Base-by-base conservation (phyloP, 1,140 invertebrate genomes). In the Euborellia annulipes region DNA sequence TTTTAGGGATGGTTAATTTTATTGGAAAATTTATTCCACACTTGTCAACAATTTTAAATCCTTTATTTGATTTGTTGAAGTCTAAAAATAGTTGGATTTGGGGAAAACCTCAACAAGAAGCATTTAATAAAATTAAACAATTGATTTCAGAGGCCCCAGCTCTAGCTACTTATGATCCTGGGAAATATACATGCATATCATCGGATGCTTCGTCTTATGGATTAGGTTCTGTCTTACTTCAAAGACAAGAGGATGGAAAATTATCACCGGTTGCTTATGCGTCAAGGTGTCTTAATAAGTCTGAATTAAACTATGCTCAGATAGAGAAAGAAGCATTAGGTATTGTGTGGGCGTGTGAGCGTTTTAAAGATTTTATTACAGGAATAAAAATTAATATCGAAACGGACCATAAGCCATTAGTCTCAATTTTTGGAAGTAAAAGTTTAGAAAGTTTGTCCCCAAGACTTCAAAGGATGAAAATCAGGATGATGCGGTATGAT, bases 251-350 rank as follows among this genome's bases (percentile, higher is more conserved):
- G 3, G 19, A 38, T 38, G 19, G 19, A 17, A 18, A 52, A 43
- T 43, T 51, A 36, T 19, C 53, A 37, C 58, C 58, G 11, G 49
- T 69, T n/a, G 55, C 56, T 9, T 68, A 61, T 56, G 55, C 48
- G 17, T 48, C 42, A 2, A 49, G 43, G 38, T 41, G 48, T 43
- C 23, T 61, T 11, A 53, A 47, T 9, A 16, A 46, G 3, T 38
- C 47, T 1, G 46, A 64, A 45, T 42, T 54, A 44, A 50, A 49
- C 2, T 66, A 61, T 43, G 54, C 61, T 2, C 62, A 64, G 48
- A 63, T 66, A 27, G 65, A 68, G 47, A 67, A 67, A 50, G 70
- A 73, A 54, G 58, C 61, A 34, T 45, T 73, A 14, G 68, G 65
- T 0, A 59, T 73, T n/a, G 53, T 64, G 0, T 64, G 59, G 49